These are phyloP conservation scores for Hirtodrosophila cameraria DNA, from an alignment of 2,888 invertebrate species.

Conservation along the genomic window DNA sequence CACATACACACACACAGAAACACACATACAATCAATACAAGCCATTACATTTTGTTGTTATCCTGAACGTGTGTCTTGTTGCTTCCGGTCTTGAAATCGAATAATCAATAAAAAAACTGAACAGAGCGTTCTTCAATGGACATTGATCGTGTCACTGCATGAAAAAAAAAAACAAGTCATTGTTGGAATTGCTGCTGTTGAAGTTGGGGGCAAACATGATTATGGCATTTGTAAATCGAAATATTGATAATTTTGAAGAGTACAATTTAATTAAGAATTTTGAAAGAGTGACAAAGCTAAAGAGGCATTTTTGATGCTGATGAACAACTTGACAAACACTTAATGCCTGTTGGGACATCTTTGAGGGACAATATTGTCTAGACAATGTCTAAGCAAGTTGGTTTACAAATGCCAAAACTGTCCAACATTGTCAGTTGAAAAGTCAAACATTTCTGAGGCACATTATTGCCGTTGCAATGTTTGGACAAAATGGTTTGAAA, in stretches of 20 bases:
- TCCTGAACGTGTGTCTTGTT: conserved; percentile 59
- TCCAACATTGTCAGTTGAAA: too few relatives aligned
- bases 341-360: too few relatives aligned
- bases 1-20: neutral
- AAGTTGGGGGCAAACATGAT: neutral
- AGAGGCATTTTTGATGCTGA: too few relatives aligned
- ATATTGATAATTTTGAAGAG: conserved; percentile 5
- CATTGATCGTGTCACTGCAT: conserved; percentile 59
- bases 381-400: too few relatives aligned
- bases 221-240: conserved; percentile 27
- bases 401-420: too few relatives aligned
- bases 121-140: conserved; percentile 49
- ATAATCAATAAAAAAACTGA: conserved; percentile 59
- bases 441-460: too few relatives aligned
- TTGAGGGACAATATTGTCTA: too few relatives aligned
- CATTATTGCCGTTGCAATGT: too few relatives aligned
- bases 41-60: conserved; percentile 35
- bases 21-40: neutral
- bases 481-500: too few relatives aligned
- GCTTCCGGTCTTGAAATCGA: conserved; percentile 72
- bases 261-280: conserved; percentile 12
- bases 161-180: conserved; percentile 37
- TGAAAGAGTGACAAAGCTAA: conserved; percentile 10
- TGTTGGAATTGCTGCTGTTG: neutral
- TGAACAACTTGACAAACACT: too few relatives aligned